A percentile compares a stretch with the other conserved stretches of the same genome.
Conservation (phyloP, 2,888 invertebrate species). For the Prionchulus punctatus region DNA sequence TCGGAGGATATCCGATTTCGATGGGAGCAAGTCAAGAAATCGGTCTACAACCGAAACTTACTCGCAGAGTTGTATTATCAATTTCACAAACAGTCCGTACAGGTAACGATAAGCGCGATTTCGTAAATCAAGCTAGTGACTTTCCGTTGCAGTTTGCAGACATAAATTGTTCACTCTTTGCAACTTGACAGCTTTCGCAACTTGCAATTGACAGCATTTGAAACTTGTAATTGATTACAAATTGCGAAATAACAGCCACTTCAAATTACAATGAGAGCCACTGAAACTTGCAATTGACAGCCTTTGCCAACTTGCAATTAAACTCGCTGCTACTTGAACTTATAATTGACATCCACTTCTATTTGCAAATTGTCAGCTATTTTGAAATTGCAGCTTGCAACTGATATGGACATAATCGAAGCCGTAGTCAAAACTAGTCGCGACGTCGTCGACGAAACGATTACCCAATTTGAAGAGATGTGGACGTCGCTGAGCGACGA, state of each 20-base stretch:
- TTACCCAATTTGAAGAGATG: constrained; percentile 43
- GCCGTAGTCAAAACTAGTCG: constrained; percentile 41
- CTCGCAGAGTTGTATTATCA: constrained; percentile 51
- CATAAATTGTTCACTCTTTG: no score
- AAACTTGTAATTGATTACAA: no score
- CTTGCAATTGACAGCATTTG: no score
- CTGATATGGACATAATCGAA: constrained; percentile 50
- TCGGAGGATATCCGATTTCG: constrained; percentile 30
- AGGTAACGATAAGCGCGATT: no score
- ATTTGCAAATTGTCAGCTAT: constrained; percentile 7
- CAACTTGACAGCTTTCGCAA: no score
- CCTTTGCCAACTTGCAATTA: no score
- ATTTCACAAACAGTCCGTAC: constrained; percentile 53
- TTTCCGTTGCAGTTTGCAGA: no score
- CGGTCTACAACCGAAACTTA: constrained; percentile 43
- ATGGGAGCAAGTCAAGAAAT: constrained; percentile 32
- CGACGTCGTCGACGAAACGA: constrained; percentile 41
- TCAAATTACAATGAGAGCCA: no score
- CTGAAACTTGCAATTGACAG: no score
- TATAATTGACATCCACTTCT: background rate
- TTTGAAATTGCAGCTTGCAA: constrained; percentile 40
- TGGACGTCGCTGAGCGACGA: constrained; percentile 50
- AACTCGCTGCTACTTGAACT: no score
- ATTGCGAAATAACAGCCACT: no score
- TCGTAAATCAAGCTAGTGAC: no score